A percentile compares a stretch with the other conserved stretches of the same genome.
These are phyloP conservation scores for Ammodytes dubius DNA, from an alignment of 2,113 vertebrate genomes.

Conservation along the genomic window DNA sequence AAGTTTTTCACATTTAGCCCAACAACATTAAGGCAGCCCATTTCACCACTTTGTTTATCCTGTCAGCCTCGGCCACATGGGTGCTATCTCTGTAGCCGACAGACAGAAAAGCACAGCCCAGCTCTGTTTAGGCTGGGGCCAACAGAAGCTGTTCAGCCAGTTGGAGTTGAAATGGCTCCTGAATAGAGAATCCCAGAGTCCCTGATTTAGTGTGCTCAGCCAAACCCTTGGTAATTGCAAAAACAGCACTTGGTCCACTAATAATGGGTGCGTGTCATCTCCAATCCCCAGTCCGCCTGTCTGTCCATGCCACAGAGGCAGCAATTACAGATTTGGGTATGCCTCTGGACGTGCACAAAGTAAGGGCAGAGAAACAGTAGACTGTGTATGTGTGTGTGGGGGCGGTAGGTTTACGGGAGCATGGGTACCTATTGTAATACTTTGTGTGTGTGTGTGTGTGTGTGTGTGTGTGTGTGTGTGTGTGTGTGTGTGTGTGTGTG, in stretches of 20 bases:
- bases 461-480: constrained; percentile 19
- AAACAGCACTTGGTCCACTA: constrained; percentile 85
- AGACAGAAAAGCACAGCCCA: constrained; percentile 26
- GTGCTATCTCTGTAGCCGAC: not conserved
- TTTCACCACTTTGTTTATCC: not conserved
- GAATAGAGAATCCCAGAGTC: constrained; percentile 74
- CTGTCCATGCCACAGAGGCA: constrained; percentile 79
- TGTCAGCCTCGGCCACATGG: not conserved
- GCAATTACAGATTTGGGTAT: constrained; percentile 81
- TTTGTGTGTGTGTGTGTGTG: constrained; percentile 12
- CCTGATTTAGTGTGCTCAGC: constrained; percentile 81
- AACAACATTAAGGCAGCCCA: not conserved
- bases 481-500: constrained; percentile 1
- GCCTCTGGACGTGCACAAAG: constrained; percentile 62
- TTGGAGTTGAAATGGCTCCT: constrained; percentile 73
- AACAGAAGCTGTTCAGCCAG: constrained; percentile 78
- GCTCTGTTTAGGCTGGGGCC: constrained; percentile 40
- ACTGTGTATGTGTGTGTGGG: constrained; percentile 38
- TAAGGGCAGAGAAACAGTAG: constrained; percentile 60
- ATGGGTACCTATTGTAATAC: constrained; percentile 31
- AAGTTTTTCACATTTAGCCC: not conserved
- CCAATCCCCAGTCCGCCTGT: constrained; percentile 81
- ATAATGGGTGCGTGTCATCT: constrained; percentile 86
- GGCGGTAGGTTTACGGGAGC: constrained; percentile 53
- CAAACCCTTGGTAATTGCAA: constrained; percentile 84